Conservation (phyloP, 2,888 invertebrate genomes). For the Druceiella hillmani region DNA sequence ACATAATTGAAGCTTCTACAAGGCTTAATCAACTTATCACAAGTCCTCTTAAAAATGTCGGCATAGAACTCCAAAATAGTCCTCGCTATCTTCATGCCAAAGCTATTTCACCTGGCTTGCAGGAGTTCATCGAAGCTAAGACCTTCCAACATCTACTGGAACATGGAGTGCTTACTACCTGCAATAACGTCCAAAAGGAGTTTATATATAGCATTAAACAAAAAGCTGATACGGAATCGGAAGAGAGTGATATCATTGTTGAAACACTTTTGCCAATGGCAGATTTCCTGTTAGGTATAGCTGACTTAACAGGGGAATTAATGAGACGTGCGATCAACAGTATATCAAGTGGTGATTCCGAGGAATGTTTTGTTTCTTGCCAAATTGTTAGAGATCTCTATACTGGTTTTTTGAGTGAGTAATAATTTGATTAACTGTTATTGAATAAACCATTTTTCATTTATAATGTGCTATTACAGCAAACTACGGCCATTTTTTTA, state of each 20-base stretch:
- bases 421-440: no score
- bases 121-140: constrained; percentile 84
- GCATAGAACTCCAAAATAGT: constrained; percentile 63
- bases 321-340: constrained; percentile 87
- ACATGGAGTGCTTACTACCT: constrained; percentile 53
- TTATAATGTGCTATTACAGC: no score
- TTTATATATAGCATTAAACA: constrained; percentile 38
- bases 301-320: constrained; percentile 84
- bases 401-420: constrained; percentile 55
- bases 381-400: constrained; percentile 64
- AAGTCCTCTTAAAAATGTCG: constrained; percentile 54
- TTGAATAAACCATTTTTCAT: no score
- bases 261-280: constrained; percentile 39
- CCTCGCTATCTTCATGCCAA: constrained; percentile 53
- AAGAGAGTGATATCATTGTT: constrained; percentile 28
- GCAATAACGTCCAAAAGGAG: constrained; percentile 51
- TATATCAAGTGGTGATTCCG: constrained; percentile 68
- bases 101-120: constrained; percentile 47
- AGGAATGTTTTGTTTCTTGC: constrained; percentile 66
- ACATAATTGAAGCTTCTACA: constrained; percentile 50
- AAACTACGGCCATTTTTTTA: no score
- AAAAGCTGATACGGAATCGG: constrained; percentile 24
- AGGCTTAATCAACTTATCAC: constrained; percentile 59
- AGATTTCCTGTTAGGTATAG: constrained; percentile 70
- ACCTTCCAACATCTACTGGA: constrained; percentile 70